These are phyloP conservation scores for Syngnathus floridae DNA, from an alignment of 2,113 vertebrate species.

Conservation along the genomic window DNA sequence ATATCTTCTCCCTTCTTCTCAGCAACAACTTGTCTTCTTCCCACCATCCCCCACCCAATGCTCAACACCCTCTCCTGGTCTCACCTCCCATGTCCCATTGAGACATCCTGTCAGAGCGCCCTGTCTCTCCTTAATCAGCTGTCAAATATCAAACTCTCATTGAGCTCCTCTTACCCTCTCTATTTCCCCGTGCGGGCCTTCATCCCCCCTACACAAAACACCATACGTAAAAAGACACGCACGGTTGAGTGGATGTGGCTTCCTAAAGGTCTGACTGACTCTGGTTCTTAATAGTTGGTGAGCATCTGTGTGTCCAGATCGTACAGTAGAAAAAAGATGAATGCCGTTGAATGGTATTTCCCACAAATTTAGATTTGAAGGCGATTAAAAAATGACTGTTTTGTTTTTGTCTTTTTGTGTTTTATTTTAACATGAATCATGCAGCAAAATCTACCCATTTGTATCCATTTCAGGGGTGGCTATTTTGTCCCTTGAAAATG, in stretches of 20 bases:
- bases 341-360: no score
- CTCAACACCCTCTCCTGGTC: constrained; percentile 20
- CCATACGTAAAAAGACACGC: not conserved
- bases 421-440: not conserved
- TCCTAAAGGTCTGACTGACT: not conserved
- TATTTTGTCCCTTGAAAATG: no score
- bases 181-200: constrained; percentile 17
- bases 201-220: constrained; percentile 1
- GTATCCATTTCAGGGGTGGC: no score
- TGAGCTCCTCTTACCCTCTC: constrained; percentile 22
- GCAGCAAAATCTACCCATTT: no score
- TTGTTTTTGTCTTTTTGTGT: not conserved
- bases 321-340: no score
- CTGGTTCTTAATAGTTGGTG: not conserved
- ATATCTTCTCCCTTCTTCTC: not conserved
- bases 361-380: no score
- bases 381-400: no score
- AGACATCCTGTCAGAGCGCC: constrained; percentile 54
- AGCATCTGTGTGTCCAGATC: no score
- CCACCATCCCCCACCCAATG: constrained; percentile 1
- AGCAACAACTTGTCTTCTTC: constrained; percentile 13
- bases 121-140: constrained; percentile 59
- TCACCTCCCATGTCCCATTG: constrained; percentile 50
- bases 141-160: constrained; percentile 58
- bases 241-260: not conserved